Base-by-base conservation (phyloP, 92 coral and sea anemone genomes). In the Bergia puertoricense region DNA sequence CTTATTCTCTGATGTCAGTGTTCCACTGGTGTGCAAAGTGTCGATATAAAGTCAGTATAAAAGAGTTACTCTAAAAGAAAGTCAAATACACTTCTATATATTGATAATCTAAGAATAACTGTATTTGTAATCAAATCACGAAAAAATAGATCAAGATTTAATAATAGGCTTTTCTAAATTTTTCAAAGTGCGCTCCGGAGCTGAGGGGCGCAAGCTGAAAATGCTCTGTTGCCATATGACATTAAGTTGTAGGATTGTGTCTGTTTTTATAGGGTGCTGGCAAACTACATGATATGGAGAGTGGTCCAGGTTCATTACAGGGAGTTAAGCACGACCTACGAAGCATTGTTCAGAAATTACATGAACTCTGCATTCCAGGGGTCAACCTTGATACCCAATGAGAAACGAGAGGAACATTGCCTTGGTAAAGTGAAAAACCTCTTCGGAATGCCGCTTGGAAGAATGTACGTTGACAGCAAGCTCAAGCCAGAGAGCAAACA, bases 221-320 rank as follows among this genome's bases (percentile, higher is more conserved):
- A 30, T 30, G 30, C 30, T 30, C 30, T 30, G 37, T 22, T n/a
- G 40, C 11, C 0, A 68, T 38, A 16, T 40, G 50, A 2, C 8
- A 51, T 30, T 10, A 50, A 20, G 30, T 38, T 3, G 11, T 22
- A 20, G 11, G 54, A 66, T 36, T 43, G 15, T 18, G 20, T 44
- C 66, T 62, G 15, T 39, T 48, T 38, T 65, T 5, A 9, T 81
- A 92, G 94, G 20, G 90, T 75, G 23, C 22, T 95, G 72, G 98
- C 96, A 7, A 90, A 89, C 85, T 95, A 91, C 73, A 56, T 95
- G 50, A 89, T 93, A 92, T 95, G 98, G 98, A 79, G 88, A 69
- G 89, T 92, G 15, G 88, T 93, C 62, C 76, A 84, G 44, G 85
- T 74, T 30, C 89, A 90, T 76, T 90, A 57, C 71, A 51, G 84